phyloP scores from a whole-genome alignment of 2,888 invertebrate species.

The Orthosia cruda region DNA sequence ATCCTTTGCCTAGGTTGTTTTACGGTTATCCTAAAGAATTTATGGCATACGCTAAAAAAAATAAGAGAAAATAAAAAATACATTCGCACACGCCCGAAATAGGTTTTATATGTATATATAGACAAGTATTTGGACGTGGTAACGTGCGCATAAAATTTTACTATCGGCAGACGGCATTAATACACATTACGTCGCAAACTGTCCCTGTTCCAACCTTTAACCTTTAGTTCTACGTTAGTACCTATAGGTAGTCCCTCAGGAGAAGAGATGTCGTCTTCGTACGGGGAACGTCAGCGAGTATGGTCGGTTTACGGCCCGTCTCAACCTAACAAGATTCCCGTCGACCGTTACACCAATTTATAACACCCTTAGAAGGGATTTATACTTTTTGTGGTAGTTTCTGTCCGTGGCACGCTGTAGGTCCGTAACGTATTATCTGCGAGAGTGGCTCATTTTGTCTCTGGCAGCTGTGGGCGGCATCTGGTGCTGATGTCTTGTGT shows the following conservation, averaged over 20 bases:
- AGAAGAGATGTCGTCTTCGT: slow-evolving; percentile 35
- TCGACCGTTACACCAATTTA: slow-evolving; percentile 85
- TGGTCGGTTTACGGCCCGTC: slow-evolving; percentile 76
- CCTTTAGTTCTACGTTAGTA: slow-evolving; percentile 49
- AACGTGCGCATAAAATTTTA: slow-evolving; percentile 65
- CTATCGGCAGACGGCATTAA: slow-evolving; percentile 62
- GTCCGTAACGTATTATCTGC: slow-evolving; percentile 57
- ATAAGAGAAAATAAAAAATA: slow-evolving; percentile 43
- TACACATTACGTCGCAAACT: slow-evolving; percentile 55
- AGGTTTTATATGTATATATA: slow-evolving; percentile 54
- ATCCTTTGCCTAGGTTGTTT: slow-evolving; percentile 9
- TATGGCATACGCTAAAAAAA: slow-evolving; percentile 21
- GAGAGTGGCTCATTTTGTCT: slow-evolving; percentile 64
- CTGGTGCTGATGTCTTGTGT: slow-evolving; percentile 60
- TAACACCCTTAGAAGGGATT: slow-evolving; percentile 85
- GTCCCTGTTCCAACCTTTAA: slow-evolving; percentile 61
- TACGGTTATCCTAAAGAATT: slow-evolving; percentile 22
- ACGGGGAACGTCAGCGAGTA: slow-evolving; percentile 43
- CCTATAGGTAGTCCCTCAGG: slow-evolving; percentile 35
- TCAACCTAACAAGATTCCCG: slow-evolving; percentile 83
- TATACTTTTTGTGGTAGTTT: slow-evolving; percentile 83
- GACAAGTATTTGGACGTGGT: slow-evolving; percentile 48
- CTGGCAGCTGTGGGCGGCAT: slow-evolving; percentile 58
- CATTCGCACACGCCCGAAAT: slow-evolving; percentile 30
- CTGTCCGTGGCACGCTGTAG: slow-evolving; percentile 68